These are phyloP conservation scores for Mythimna vitellina DNA, from an alignment of 2,888 invertebrate genomes.

Conservation along the genomic window DNA sequence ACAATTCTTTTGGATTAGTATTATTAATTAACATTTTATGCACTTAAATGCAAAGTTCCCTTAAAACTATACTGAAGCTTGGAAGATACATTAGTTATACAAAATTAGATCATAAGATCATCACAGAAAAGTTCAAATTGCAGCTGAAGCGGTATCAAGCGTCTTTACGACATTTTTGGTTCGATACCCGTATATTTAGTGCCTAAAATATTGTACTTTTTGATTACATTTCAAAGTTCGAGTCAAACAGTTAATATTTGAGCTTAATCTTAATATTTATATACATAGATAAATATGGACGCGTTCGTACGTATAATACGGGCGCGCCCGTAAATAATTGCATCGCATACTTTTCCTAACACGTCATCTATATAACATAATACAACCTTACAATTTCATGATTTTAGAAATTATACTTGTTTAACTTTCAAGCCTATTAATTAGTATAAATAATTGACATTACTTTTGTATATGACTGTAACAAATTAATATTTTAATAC, in stretches of 20 bases:
- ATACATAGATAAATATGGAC: slow-evolving; percentile 23
- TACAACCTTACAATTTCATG: slow-evolving; percentile 10
- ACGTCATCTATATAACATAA: slow-evolving; percentile 10
- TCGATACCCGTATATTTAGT: slow-evolving; percentile 62
- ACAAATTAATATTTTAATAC: background rate
- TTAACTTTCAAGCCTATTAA: slow-evolving; percentile 7
- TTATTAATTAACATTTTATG: slow-evolving; percentile 59
- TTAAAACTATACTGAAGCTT: slow-evolving; percentile 48
- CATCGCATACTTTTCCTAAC: background rate
- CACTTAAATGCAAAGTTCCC: slow-evolving; percentile 56
- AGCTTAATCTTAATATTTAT: slow-evolving; percentile 39
- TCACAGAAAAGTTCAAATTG: slow-evolving; percentile 54
- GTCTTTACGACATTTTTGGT: slow-evolving; percentile 63
- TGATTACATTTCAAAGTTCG: slow-evolving; percentile 32
- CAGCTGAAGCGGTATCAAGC: slow-evolving; percentile 61
- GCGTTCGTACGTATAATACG: slow-evolving; percentile 42
- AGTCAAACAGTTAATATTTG: slow-evolving; percentile 47
- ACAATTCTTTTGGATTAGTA: slow-evolving; percentile 64
- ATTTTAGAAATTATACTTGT: slow-evolving; percentile 30
- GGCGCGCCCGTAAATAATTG: slow-evolving; percentile 27
- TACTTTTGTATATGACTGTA: background rate
- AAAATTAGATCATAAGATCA: slow-evolving; percentile 51
- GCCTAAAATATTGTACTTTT: slow-evolving; percentile 45
- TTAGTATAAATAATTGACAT: slow-evolving; percentile 16
- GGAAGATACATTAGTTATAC: slow-evolving; percentile 47